Percentiles rank a stretch among this genome's conserved stretches.
phyloP scores from a whole-genome alignment of 2,113 vertebrate species.

The Cynopterus brachyotis region DNA sequence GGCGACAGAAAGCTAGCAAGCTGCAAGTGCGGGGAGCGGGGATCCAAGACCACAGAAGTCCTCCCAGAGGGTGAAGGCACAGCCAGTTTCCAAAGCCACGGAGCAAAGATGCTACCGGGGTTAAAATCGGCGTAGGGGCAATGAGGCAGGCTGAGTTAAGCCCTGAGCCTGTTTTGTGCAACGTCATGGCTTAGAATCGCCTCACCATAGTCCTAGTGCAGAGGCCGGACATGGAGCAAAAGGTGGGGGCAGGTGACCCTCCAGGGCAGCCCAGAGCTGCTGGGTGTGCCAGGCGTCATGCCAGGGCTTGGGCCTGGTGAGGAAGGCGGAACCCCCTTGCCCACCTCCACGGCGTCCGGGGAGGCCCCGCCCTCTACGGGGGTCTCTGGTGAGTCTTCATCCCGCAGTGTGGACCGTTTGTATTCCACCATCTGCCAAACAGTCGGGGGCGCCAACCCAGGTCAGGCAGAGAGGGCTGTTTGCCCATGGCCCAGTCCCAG shows the following conservation, averaged over 20 bases:
- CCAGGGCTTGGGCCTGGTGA: background rate
- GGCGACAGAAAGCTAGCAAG: background rate
- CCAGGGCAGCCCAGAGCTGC: conserved; percentile 15
- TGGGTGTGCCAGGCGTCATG: background rate
- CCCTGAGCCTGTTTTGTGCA: conserved; percentile 52
- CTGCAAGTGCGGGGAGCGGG: background rate
- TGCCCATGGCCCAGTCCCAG: background rate
- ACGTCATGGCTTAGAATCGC: conserved; percentile 54
- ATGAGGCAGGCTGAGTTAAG: background rate
- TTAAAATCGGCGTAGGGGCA: background rate
- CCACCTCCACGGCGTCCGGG: conserved; percentile 91
- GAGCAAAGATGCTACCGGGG: background rate
- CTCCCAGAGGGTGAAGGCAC: background rate
- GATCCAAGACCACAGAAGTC: background rate
- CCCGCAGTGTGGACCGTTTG: conserved; percentile 93
- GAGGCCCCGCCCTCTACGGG: conserved; percentile 86
- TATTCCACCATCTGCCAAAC: conserved; percentile 94
- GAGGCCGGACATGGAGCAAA: background rate
- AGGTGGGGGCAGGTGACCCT: conserved; percentile 13
- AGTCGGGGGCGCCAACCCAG: conserved; percentile 25
- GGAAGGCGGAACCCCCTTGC: conserved; percentile 4
- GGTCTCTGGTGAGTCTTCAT: conserved; percentile 90
- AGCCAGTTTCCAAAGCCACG: background rate
- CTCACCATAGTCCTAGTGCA: conserved; percentile 39
- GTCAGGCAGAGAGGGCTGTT: conserved; percentile 13